Conservation (phyloP, 2,113 vertebrate species). For the Plectropomus leopardus region DNA sequence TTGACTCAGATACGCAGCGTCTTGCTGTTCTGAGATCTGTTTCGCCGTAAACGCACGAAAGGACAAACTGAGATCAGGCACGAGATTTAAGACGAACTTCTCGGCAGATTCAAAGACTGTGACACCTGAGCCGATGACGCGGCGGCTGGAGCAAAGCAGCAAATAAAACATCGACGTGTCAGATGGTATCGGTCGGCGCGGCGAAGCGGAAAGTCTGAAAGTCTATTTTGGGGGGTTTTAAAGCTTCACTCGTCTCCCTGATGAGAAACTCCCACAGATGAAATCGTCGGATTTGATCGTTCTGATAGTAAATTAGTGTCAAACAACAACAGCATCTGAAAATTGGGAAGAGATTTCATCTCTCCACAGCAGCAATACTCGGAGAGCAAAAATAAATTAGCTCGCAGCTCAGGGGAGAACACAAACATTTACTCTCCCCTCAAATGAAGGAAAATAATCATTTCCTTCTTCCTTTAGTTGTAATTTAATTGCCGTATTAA, state of each 20-base stretch:
- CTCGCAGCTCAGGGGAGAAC: background rate
- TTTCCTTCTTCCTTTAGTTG: background rate
- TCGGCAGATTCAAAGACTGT: background rate
- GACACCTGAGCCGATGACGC: background rate
- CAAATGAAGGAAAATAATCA: slow-evolving; percentile 9
- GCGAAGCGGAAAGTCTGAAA: background rate
- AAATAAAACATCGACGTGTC: background rate
- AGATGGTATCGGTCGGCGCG: background rate
- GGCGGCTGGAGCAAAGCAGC: background rate
- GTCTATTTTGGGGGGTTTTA: too few species aligned
- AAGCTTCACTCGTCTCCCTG: background rate
- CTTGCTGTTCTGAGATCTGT: background rate
- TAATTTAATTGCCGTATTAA: background rate
- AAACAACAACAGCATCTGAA: slow-evolving; percentile 30
- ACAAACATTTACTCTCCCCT: slow-evolving; percentile 1
- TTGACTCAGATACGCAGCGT: slow-evolving; percentile 10
- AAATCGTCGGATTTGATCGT: slow-evolving; percentile 39
- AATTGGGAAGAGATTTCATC: slow-evolving; percentile 41
- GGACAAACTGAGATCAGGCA: slow-evolving; percentile 15
- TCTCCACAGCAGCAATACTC: background rate
- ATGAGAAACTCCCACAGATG: slow-evolving; percentile 5
- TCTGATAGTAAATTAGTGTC: slow-evolving; percentile 36
- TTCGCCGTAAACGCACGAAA: slow-evolving; percentile 24
- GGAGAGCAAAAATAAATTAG: slow-evolving; percentile 12
- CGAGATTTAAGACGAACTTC: background rate